These are phyloP conservation scores for Bergia sp. DNA, from an alignment of 92 coral and sea anemone species.

Conservation along the genomic window DNA sequence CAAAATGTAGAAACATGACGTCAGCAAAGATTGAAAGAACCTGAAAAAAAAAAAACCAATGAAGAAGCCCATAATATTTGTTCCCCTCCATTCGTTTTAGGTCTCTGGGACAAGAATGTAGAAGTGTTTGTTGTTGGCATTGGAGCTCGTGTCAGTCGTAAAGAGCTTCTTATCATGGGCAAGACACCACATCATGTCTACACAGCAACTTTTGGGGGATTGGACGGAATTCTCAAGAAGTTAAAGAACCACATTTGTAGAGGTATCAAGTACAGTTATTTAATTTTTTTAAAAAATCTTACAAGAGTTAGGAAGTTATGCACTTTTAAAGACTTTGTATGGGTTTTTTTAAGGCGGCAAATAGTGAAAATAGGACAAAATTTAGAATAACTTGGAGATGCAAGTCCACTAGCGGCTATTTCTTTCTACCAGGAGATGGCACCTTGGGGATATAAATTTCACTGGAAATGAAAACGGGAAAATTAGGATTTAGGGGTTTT, in stretches of 20 bases:
- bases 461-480: too few relatives aligned
- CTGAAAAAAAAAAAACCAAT: neutral
- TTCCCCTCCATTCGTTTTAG: neutral
- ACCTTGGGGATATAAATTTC: too few relatives aligned
- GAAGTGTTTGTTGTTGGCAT: constrained; percentile 75
- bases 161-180: constrained; percentile 63
- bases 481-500: too few relatives aligned
- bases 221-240: constrained; percentile 51
- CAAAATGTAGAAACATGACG: too few relatives aligned
- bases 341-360: too few relatives aligned
- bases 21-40: neutral
- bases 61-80: too few relatives aligned
- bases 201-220: constrained; percentile 37
- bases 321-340: too few relatives aligned
- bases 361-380: too few relatives aligned
- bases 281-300: neutral
- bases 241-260: constrained; percentile 65
- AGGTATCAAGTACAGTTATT: constrained; percentile 48
- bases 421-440: too few relatives aligned
- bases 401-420: too few relatives aligned
- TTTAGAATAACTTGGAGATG: too few relatives aligned
- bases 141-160: constrained; percentile 34
- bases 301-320: too few relatives aligned
- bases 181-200: constrained; percentile 78
- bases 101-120: constrained; percentile 59